Evolutionary conservation across 2,113 vertebrate genomes (phyloP), one percentile per base, ranked within the genome.

Genomic region (Podarcis raffonei): DNA sequence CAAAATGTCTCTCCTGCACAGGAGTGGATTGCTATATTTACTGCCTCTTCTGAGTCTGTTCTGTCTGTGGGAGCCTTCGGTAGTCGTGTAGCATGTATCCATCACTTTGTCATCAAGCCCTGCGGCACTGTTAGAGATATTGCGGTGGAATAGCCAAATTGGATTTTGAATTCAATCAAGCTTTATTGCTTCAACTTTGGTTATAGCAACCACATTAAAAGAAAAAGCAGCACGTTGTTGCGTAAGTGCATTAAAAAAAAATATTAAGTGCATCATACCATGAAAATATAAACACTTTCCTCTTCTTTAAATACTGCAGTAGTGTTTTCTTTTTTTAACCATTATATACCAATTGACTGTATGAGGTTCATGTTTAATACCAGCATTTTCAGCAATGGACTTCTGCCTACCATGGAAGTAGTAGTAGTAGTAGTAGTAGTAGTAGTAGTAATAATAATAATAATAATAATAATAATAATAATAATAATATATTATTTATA

Each of bases 161-260:
- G 2, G 92, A 57, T 32, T 66, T 32, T 32, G 84, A 53, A 74
- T 88, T 93, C 42, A 86, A 62, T 84, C 66, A 80, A 0, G 12
- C 20, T n/a, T 20, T 76, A 16, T 62, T 83, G n/a, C 37, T 87
- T 35, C 71, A 30, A 72, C 57, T 92, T 87, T 84, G 82, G 27
- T 91, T 68, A 53, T 81, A 91, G 66, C 59, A 53, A 85, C 22
- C 62, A 79, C 30, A 62, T 81, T 71, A 37, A 42, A 0, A 25
- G 30, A 65, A 32, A 81, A 7, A 27, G 72, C 15, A 53, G 1
- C 87, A 79, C 81, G 30, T 23, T 66, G n/a, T 48, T 86, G 30
- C 62, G 30, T 85, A 11, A 76, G 11, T 87, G 18, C 48, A 11
- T 81, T 81, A 12, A 57, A 69, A n/a, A 22, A 3, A 84, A 80